A percentile compares a stretch with the other conserved stretches of the same genome.
Conservation (phyloP, 2,113 vertebrate species). For the Cacatua alba region DNA sequence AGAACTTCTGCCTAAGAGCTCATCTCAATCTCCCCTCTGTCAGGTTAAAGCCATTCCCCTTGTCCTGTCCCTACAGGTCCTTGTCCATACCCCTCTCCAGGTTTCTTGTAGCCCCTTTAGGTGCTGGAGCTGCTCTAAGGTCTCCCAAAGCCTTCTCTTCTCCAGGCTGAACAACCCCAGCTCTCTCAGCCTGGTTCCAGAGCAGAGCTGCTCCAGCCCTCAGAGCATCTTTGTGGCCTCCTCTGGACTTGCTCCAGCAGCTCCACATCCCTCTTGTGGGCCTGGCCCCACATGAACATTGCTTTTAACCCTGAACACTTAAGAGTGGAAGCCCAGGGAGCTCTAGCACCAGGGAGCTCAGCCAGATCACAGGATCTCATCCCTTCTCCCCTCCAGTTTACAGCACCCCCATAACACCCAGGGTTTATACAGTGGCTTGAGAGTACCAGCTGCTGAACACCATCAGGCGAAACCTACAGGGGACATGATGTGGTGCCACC, state of each 20-base stretch:
- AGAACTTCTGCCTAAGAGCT: background rate
- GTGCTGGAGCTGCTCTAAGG: background rate
- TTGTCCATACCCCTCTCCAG: background rate
- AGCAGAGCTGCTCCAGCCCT: background rate
- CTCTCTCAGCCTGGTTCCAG: background rate
- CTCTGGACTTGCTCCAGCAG: background rate
- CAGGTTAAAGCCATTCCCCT: background rate
- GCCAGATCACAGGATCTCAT: background rate
- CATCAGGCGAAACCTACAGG: background rate
- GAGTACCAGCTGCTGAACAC: background rate
- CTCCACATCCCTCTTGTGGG: background rate
- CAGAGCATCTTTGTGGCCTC: background rate
- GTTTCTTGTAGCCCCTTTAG: background rate
- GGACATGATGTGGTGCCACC: background rate
- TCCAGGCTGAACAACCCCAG: background rate
- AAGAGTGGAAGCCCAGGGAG: background rate
- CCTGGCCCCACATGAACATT: background rate
- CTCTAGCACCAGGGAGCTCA: background rate
- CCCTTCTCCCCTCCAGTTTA: no score
- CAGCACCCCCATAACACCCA: no score
- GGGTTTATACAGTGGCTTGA: background rate
- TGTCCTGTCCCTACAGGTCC: background rate
- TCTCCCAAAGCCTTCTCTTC: background rate
- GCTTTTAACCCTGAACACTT: background rate
- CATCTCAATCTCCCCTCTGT: background rate